Evolutionary conservation across 2,113 vertebrate species (phyloP).

Genomic region (Dasypus novemcinctus): DNA sequence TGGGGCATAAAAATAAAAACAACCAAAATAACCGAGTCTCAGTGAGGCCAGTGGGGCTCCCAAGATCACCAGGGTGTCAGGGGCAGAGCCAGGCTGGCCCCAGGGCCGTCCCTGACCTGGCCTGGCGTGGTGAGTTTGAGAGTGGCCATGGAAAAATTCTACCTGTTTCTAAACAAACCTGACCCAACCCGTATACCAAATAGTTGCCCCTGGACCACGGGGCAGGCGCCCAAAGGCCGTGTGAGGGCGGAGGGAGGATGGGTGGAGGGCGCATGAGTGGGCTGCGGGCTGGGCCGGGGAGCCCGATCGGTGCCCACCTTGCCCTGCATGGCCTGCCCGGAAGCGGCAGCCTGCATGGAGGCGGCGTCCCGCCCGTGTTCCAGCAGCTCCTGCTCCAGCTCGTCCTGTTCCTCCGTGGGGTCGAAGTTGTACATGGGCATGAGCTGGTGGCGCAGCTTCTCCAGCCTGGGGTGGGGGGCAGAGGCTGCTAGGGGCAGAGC

Average conservation of each 20-base stretch:
- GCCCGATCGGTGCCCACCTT: constrained; percentile 48
- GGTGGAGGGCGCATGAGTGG: fast-evolving
- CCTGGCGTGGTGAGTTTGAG: background rate
- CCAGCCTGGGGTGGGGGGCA: constrained; percentile 85
- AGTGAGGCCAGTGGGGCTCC: background rate
- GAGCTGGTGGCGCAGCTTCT: constrained; percentile 97
- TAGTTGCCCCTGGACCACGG: background rate
- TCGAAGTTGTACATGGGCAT: constrained; percentile 99
- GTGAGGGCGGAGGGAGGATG: background rate
- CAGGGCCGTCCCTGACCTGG: background rate
- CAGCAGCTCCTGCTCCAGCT: constrained; percentile 96
- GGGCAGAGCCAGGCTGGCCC: background rate
- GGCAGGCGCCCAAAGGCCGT: background rate
- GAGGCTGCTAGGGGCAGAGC: background rate
- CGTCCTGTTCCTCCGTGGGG: constrained; percentile 96
- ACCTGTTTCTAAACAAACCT: constrained; percentile 7
- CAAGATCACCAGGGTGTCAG: background rate
- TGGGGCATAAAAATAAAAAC: too few relatives aligned
- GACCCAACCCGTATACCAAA: background rate
- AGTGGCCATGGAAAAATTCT: background rate
- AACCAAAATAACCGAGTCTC: constrained; percentile 7
- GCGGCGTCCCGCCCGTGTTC: constrained; percentile 92
- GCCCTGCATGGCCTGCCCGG: constrained; percentile 41
- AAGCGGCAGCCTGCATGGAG: constrained; percentile 72
- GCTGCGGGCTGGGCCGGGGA: background rate